phyloP scores from a whole-genome alignment of 1,140 invertebrate species.

The Sminthurides bifidus region DNA sequence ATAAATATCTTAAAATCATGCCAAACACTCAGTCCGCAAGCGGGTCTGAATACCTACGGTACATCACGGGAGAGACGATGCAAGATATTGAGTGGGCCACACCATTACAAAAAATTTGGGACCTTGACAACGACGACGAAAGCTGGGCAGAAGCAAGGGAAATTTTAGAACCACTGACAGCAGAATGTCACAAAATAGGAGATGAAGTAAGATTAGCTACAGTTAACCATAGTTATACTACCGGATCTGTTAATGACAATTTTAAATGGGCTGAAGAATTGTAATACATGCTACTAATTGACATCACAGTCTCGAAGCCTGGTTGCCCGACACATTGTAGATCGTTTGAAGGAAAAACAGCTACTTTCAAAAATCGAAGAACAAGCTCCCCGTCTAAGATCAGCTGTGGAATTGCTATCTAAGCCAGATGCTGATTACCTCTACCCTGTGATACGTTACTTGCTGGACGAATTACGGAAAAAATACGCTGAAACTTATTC shows the following conservation, averaged over 20 bases:
- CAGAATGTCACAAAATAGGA: conserved; percentile 27
- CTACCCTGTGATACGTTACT: conserved; percentile 26
- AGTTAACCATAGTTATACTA: neutral
- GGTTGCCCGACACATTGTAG: conserved; percentile 26
- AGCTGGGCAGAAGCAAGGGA: conserved; percentile 28
- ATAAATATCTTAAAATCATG: too few species aligned
- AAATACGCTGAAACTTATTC: conserved; percentile 23
- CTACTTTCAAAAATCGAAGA: conserved; percentile 21
- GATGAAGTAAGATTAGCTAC: conserved; percentile 24
- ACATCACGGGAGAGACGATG: too few species aligned
- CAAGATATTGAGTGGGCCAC: conserved; percentile 32
- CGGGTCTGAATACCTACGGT: too few species aligned
- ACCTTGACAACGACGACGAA: conserved; percentile 20
- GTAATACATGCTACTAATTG: too few species aligned
- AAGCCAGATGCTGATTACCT: conserved; percentile 30
- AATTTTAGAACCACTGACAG: conserved; percentile 23
- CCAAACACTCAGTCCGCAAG: too few species aligned
- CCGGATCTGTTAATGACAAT: neutral
- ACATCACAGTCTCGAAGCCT: conserved; percentile 24
- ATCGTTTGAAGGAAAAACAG: conserved; percentile 26
- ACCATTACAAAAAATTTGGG: conserved; percentile 24
- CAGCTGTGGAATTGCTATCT: conserved; percentile 30
- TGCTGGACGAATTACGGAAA: conserved; percentile 19
- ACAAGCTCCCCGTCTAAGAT: conserved; percentile 26
- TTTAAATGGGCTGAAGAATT: neutral